Base-by-base conservation (phyloP, 2,797 vertebrate genomes). In the Chanos chanos region DNA sequence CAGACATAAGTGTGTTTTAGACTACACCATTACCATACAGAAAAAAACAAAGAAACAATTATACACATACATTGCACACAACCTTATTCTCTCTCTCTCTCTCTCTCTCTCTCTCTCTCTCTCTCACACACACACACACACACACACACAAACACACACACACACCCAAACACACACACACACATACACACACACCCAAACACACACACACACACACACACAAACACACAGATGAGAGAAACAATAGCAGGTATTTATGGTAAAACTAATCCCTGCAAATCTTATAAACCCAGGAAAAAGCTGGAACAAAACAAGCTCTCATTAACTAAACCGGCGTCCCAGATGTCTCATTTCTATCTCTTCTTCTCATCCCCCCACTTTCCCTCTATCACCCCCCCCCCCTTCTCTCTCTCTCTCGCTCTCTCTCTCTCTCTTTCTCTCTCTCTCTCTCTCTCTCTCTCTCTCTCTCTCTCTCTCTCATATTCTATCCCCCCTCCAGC, bases 201-300 rank as follows among this genome's bases (percentile, higher is more conserved):
- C 15, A 40, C 48, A 58, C 12, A 50, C 27, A 27, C 34, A 49
- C 28, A 30, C 34, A 39, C 24, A 58, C 48, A 49, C 28, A 41
- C 37, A 59, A 19, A 30, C 13, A 21, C 5, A 61, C 12, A 61
- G 33, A 51, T 53, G 21, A 37, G 18, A 12, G 71, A 74, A 77
- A 78, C 80, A 80, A 72, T 78, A 67, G 74, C 74, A 77, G 66
- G 66, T 66, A 76, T 81, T 71, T 75, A 69, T 80, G 67, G 65
- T 61, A 53, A 81, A 84, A 76, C 84, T 88, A 89, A 90, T 90
- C 87, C 74, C 71, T 40, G 55, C 79, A 88, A 89, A 89, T 89
- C 85, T 86, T 84, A 82, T 83, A 87, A 84, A 85, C 81, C 72
- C 77, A 74, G 55, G 72, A 81, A 80, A 77, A 75, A 75, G 25